These are phyloP conservation scores for Eupeodes latifasciatus DNA, from an alignment of 2,888 invertebrate species.

Conservation along the genomic window DNA sequence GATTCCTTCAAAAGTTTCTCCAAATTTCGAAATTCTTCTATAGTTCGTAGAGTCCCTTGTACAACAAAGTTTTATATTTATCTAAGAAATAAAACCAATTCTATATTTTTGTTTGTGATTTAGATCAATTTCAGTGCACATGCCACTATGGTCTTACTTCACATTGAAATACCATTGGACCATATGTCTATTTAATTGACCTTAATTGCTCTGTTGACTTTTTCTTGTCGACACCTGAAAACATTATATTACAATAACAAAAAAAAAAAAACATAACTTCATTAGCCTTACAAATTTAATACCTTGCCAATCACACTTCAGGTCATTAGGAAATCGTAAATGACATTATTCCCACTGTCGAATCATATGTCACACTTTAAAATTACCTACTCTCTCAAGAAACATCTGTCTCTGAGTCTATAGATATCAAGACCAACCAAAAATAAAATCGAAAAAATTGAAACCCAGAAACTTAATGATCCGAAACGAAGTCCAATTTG, in stretches of 20 bases:
- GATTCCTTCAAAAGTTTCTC: too few species aligned
- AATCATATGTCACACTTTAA: constrained; percentile 73
- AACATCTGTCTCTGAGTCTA: constrained; percentile 40
- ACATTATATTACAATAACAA: constrained; percentile 26
- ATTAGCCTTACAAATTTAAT: constrained; percentile 41
- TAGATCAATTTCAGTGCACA: too few species aligned
- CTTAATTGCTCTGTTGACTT: constrained; percentile 34
- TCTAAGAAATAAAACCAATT: too few species aligned
- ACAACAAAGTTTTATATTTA: too few species aligned
- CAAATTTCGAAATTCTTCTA: too few species aligned
- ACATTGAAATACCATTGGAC: background rate
- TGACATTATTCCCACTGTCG: constrained; percentile 32
- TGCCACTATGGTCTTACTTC: too few species aligned
- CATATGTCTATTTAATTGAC: constrained; percentile 17
- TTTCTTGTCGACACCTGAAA: constrained; percentile 65
- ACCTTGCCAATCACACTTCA: constrained; percentile 47
- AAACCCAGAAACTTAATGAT: constrained; percentile 64
- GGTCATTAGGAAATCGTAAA: constrained; percentile 39
- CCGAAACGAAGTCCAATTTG: constrained; percentile 69
- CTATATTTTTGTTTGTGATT: too few species aligned
- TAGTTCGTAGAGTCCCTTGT: too few species aligned
- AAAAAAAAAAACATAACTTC: constrained; percentile 62
- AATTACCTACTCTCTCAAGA: constrained; percentile 4
- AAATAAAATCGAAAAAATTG: background rate
- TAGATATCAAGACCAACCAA: background rate